These are phyloP conservation scores for Drosophila dives DNA, from an alignment of 2,888 invertebrate genomes.

Conservation along the genomic window DNA sequence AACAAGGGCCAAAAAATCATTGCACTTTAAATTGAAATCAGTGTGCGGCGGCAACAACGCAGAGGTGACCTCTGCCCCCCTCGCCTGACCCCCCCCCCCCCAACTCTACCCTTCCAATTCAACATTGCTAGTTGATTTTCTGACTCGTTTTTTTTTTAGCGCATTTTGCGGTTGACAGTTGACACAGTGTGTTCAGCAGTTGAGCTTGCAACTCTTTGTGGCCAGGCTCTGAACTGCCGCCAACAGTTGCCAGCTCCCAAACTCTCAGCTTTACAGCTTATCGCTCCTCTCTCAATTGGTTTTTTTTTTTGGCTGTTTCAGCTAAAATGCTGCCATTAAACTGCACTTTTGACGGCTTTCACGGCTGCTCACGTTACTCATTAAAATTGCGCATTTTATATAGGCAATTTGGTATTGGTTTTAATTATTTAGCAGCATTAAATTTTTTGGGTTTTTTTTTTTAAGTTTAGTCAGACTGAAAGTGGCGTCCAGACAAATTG, in stretches of 20 bases:
- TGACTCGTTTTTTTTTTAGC: conserved; percentile 52
- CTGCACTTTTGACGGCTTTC: conserved; percentile 24
- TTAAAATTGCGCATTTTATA: conserved; percentile 67
- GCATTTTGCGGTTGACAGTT: conserved; percentile 75
- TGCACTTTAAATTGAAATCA: conserved; percentile 79
- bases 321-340: conserved; percentile 74
- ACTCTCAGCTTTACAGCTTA: conserved; percentile 10
- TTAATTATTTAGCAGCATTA: conserved; percentile 67
- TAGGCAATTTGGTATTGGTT: conserved; percentile 66
- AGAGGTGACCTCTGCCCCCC: conserved; percentile 35
- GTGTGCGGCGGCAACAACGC: conserved; percentile 40
- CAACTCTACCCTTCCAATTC: neutral
- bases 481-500: conserved; percentile 25
- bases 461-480: conserved; percentile 51
- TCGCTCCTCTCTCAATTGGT: conserved; percentile 49
- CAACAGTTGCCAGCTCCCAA: conserved; percentile 5
- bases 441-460: conserved; percentile 56
- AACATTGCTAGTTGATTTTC: conserved; percentile 43
- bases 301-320: conserved; percentile 56
- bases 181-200: conserved; percentile 63
- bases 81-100: neutral
- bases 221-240: conserved; percentile 13
- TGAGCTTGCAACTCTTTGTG: conserved; percentile 24
- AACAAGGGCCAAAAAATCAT: conserved; percentile 50
- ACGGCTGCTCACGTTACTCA: conserved; percentile 34